These are phyloP conservation scores for Podarcis raffonei DNA, from an alignment of 2,113 vertebrate species.

Conservation along the genomic window DNA sequence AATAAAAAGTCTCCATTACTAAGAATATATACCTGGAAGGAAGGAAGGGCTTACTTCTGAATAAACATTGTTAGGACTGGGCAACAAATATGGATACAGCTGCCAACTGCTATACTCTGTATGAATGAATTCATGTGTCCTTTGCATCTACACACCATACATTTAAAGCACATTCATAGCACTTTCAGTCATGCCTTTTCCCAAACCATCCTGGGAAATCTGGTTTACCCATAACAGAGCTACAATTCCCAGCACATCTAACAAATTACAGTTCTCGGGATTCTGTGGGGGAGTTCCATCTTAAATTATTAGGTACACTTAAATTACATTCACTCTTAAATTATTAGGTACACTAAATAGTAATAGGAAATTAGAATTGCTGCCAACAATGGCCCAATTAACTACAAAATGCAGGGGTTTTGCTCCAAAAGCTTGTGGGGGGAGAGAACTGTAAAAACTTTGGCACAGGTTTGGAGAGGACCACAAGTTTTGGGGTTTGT, in stretches of 20 bases:
- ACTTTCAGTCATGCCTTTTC: too few species aligned
- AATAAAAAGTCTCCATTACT: not conserved
- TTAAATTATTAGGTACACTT: not conserved
- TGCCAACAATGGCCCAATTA: not conserved
- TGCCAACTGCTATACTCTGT: fast-evolving
- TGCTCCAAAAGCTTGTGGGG: too few species aligned
- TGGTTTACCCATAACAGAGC: too few species aligned
- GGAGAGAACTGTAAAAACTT: too few species aligned
- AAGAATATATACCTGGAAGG: not conserved
- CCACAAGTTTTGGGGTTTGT: too few species aligned
- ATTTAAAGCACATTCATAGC: too few species aligned
- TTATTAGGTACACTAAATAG: fast-evolving
- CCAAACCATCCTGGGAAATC: too few species aligned
- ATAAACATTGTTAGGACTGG: not conserved
- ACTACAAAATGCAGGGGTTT: too few species aligned
- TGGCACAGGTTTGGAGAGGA: too few species aligned
- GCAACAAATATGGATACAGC: not conserved
- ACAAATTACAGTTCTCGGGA: too few species aligned
- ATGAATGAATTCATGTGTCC: not conserved
- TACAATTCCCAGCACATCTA: too few species aligned
- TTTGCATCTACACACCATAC: not conserved
- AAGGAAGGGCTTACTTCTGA: not conserved
- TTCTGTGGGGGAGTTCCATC: not conserved
- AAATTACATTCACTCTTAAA: not conserved
- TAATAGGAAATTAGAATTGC: not conserved